A percentile compares a stretch with the other conserved stretches of the same genome.
These are phyloP conservation scores for Agrochola lychnidis DNA, from an alignment of 2,888 invertebrate species.

Conservation along the genomic window DNA sequence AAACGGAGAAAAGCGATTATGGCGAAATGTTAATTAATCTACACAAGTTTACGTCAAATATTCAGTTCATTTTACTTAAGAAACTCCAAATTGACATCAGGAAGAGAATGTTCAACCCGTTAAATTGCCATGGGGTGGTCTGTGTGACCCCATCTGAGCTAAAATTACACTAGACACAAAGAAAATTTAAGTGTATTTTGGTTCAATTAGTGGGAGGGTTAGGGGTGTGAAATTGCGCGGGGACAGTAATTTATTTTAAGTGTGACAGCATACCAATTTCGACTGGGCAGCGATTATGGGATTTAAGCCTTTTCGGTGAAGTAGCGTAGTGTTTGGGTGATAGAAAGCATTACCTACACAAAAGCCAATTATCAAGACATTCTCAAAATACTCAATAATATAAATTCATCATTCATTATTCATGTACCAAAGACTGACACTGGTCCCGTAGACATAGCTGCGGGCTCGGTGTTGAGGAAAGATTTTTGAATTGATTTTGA, in stretches of 20 bases:
- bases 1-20: slow-evolving; percentile 58
- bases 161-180: slow-evolving; percentile 88
- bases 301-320: slow-evolving; percentile 54
- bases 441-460: no score
- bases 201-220: slow-evolving; percentile 85
- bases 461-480: no score
- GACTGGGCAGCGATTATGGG: slow-evolving; percentile 72
- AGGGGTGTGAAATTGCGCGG: slow-evolving; percentile 86
- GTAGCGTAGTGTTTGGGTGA: slow-evolving; percentile 20
- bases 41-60: slow-evolving; percentile 71
- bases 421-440: no score
- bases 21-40: slow-evolving; percentile 61
- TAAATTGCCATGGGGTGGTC: slow-evolving; percentile 83
- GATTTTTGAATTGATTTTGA: no score
- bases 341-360: neutral
- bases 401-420: no score
- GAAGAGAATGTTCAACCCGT: slow-evolving; percentile 77
- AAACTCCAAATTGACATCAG: slow-evolving; percentile 75
- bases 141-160: slow-evolving; percentile 83
- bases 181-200: slow-evolving; percentile 89
- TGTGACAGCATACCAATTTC: slow-evolving; percentile 80
- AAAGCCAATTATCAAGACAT: slow-evolving; percentile 2
- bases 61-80: slow-evolving; percentile 77
- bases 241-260: slow-evolving; percentile 86
- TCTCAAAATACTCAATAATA: neutral